Percentiles rank a stretch among this genome's conserved stretches.
Evolutionary conservation across 2,797 vertebrate genomes (phyloP).

Genomic region (Chromobotia macracanthus): DNA sequence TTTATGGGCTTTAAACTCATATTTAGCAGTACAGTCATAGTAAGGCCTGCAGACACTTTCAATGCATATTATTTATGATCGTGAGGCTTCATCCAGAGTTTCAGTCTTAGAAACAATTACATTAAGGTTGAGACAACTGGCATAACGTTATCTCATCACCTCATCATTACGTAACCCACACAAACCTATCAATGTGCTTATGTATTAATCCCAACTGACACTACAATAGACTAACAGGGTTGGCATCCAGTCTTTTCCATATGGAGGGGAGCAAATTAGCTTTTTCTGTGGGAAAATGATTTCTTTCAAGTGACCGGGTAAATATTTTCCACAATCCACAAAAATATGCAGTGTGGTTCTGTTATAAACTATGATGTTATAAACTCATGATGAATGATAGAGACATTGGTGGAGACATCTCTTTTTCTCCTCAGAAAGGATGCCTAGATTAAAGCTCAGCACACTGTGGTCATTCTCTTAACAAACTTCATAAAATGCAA

Average conservation of each 20-base stretch:
- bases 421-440: constrained; percentile 15
- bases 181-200: background rate
- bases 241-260: background rate
- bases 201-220: background rate
- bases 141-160: background rate
- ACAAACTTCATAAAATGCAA: too few relatives aligned
- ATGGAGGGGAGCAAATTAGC: background rate
- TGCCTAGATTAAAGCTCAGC: too few relatives aligned
- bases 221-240: background rate
- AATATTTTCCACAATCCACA: constrained; percentile 18
- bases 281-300: constrained; percentile 34
- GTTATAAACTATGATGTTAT: background rate
- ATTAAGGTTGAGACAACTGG: background rate
- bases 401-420: constrained; percentile 53
- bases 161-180: background rate
- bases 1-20: constrained; percentile 15
- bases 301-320: constrained; percentile 27
- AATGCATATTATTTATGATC: background rate
- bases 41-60: background rate
- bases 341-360: constrained; percentile 6
- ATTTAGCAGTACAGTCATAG: background rate
- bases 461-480: too few relatives aligned
- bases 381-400: constrained; percentile 9
- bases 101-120: background rate
- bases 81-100: background rate